These are phyloP conservation scores for Dusona sp. DNA, from an alignment of 2,888 invertebrate species.

Conservation along the genomic window DNA sequence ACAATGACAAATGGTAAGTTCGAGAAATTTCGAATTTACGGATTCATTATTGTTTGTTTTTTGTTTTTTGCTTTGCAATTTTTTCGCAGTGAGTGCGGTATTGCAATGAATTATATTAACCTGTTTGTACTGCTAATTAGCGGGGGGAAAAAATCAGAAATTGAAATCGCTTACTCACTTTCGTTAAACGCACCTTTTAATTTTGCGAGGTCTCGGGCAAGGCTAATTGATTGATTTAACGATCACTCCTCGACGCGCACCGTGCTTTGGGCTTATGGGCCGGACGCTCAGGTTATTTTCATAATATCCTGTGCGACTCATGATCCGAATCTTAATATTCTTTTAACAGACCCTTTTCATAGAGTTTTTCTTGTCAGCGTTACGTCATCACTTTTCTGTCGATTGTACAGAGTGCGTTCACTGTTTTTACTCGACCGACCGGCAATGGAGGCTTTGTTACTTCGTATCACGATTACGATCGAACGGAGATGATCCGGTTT, in stretches of 20 bases:
- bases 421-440: constrained; percentile 14
- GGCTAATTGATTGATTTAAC: neutral
- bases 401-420: neutral
- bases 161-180: neutral
- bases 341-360: neutral
- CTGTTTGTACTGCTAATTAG: neutral
- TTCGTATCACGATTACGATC: constrained; percentile 13
- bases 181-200: neutral
- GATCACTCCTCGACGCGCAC: neutral
- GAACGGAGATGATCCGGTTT: constrained; percentile 4
- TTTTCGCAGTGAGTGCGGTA: neutral
- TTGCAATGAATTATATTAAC: neutral
- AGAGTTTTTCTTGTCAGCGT: neutral
- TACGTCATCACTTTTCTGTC: constrained; percentile 12
- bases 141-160: neutral
- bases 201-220: constrained; percentile 3
- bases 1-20: neutral
- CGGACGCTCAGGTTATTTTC: neutral
- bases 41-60: constrained; percentile 19
- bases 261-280: neutral
- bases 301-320: neutral
- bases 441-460: constrained; percentile 34
- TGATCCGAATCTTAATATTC: constrained; percentile 10
- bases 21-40: neutral
- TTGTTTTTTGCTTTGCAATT: neutral